A percentile compares a stretch with the other conserved stretches of the same genome.
Conservation (phyloP, 2,113 vertebrate species). For the Mugil cephalus region DNA sequence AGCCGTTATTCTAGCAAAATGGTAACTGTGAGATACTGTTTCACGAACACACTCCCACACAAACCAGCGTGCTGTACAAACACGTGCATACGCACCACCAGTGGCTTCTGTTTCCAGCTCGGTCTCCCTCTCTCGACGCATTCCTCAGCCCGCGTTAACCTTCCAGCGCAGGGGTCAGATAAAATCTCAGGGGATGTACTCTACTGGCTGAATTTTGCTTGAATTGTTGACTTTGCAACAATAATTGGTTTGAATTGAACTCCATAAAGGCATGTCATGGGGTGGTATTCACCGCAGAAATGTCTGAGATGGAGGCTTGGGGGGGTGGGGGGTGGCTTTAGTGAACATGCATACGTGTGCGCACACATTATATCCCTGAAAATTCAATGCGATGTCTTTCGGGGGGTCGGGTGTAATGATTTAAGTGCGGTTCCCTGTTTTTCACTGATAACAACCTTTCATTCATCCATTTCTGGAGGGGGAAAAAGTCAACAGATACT, state of each 20-base stretch:
- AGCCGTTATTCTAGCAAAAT: slow-evolving; percentile 52
- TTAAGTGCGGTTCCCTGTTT: slow-evolving; percentile 1
- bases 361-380: background rate
- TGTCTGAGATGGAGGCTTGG: slow-evolving; percentile 46
- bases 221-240: slow-evolving; percentile 61
- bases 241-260: slow-evolving; percentile 63
- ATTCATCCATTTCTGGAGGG: slow-evolving; percentile 14
- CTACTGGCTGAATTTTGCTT: slow-evolving; percentile 36
- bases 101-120: slow-evolving; percentile 40
- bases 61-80: background rate
- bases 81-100: background rate
- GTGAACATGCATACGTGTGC: background rate
- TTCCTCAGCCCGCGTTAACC: slow-evolving; percentile 56
- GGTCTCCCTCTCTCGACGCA: slow-evolving; percentile 13
- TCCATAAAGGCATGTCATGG: slow-evolving; percentile 51
- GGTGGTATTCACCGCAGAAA: slow-evolving; percentile 55
- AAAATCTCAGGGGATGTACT: slow-evolving; percentile 61
- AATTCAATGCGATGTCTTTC: background rate
- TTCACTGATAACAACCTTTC: slow-evolving; percentile 24
- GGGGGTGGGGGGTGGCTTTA: no score
- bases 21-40: slow-evolving; percentile 40
- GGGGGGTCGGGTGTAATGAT: background rate
- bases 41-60: slow-evolving; percentile 17
- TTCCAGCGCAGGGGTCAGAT: slow-evolving; percentile 55
- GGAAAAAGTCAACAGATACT: slow-evolving; percentile 18